These are phyloP conservation scores for Manis crassicaudata DNA, from an alignment of 2,797 vertebrate genomes.

Conservation along the genomic window DNA sequence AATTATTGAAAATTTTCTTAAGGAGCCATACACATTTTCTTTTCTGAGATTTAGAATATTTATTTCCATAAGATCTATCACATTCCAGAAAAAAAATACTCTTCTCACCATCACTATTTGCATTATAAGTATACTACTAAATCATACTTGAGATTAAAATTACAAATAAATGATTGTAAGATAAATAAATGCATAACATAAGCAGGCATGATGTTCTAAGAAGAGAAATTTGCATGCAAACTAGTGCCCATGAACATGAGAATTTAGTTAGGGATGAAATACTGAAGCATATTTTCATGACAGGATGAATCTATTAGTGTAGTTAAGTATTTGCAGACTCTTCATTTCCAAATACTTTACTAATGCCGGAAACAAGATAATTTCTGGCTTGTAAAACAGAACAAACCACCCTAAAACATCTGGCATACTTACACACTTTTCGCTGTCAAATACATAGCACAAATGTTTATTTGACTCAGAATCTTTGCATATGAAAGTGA, in stretches of 20 bases:
- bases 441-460: conserved; percentile 99
- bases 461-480: conserved; percentile 98
- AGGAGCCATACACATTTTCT: neutral
- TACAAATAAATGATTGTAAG: conserved; percentile 24
- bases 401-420: conserved; percentile 55
- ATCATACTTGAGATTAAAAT: conserved; percentile 5
- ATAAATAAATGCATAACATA: neutral
- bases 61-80: conserved; percentile 5
- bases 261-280: conserved; percentile 54
- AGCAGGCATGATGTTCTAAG: neutral
- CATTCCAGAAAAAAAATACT: neutral
- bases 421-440: conserved; percentile 96
- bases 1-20: neutral
- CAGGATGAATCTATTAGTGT: conserved; percentile 32
- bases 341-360: conserved; percentile 62
- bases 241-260: conserved; percentile 3
- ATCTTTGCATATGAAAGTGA: conserved; percentile 99
- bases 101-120: neutral
- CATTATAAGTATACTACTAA: neutral
- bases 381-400: conserved; percentile 39
- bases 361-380: conserved; percentile 50
- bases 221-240: conserved; percentile 47
- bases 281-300: neutral
- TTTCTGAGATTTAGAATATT: conserved; percentile 13
- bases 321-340: conserved; percentile 61